These are phyloP conservation scores for Eunapius fragilis DNA, from an alignment of 37 sponge, comb jelly and placozoan genomes.

Conservation along the genomic window DNA sequence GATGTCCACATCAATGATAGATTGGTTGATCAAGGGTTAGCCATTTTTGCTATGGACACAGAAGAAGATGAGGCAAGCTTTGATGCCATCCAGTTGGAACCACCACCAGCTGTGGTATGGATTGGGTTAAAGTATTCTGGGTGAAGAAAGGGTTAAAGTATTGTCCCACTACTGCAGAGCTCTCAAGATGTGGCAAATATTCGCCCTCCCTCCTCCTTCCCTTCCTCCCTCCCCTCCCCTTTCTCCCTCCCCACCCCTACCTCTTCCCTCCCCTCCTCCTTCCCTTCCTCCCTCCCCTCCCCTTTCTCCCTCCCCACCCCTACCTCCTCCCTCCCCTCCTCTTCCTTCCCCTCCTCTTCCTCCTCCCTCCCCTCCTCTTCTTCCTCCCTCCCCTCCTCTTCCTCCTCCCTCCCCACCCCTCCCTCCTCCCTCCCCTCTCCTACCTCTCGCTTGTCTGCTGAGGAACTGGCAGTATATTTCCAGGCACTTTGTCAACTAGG, in stretches of 20 bases:
- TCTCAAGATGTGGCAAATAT: not conserved
- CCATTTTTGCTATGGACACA: constrained; percentile 39
- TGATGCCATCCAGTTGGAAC: constrained; percentile 38
- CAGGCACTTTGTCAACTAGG: not conserved
- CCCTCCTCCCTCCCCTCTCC: not conserved
- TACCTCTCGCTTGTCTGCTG: not conserved
- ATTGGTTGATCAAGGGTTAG: constrained; percentile 54
- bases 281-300: too few species aligned
- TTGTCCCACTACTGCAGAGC: constrained; percentile 1
- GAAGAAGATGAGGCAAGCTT: constrained; percentile 25
- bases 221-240: not conserved
- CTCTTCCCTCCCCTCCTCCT: constrained; percentile 3
- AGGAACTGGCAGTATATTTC: not conserved
- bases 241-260: not conserved
- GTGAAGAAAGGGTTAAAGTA: not conserved
- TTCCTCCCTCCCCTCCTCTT: not conserved
- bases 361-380: not conserved
- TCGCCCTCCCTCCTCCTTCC: not conserved
- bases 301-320: not conserved
- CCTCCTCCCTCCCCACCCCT: not conserved
- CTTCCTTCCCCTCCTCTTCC: not conserved
- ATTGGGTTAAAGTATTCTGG: not conserved
- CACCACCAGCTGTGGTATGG: constrained; percentile 4
- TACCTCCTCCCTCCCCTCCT: not conserved
- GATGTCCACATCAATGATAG: constrained; percentile 65